Percentiles rank a stretch among this genome's conserved stretches.
These are phyloP conservation scores for Tympanoctomys barrerae DNA, from an alignment of 2,797 vertebrate species.

Conservation along the genomic window DNA sequence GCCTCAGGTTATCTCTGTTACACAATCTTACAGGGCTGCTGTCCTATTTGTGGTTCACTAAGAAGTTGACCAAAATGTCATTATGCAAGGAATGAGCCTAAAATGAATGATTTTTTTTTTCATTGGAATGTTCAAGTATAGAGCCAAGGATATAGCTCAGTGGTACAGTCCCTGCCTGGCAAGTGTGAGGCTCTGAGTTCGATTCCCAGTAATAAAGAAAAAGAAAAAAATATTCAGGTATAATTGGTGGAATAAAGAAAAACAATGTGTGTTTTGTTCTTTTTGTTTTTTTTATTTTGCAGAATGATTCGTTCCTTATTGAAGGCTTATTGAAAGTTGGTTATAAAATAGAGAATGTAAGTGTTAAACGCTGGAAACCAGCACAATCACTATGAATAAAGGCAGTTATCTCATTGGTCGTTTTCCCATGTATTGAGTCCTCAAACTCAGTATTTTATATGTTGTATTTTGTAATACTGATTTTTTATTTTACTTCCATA, in stretches of 20 bases:
- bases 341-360: constrained; percentile 87
- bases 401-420: background rate
- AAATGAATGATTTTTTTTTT: constrained; percentile 47
- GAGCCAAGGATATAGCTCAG: background rate
- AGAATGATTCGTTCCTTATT: constrained; percentile 86
- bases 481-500: constrained; percentile 41
- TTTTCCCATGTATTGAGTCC: background rate
- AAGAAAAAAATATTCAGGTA: constrained; percentile 31
- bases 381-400: background rate
- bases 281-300: constrained; percentile 63
- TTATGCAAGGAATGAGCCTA: background rate
- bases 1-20: background rate
- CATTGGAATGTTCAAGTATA: constrained; percentile 47
- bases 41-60: background rate
- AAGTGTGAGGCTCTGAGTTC: background rate
- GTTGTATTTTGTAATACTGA: background rate
- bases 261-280: constrained; percentile 6
- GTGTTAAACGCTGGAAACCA: constrained; percentile 68
- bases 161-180: background rate
- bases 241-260: constrained; percentile 36
- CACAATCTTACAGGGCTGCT: background rate
- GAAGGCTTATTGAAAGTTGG: constrained; percentile 87
- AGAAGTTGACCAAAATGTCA: background rate
- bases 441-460: background rate
- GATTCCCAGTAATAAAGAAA: background rate